Evolutionary conservation across 2,113 vertebrate species (phyloP), one percentile per base, ranked within the genome.

Genomic region (Sminthopsis crassicaudata): DNA sequence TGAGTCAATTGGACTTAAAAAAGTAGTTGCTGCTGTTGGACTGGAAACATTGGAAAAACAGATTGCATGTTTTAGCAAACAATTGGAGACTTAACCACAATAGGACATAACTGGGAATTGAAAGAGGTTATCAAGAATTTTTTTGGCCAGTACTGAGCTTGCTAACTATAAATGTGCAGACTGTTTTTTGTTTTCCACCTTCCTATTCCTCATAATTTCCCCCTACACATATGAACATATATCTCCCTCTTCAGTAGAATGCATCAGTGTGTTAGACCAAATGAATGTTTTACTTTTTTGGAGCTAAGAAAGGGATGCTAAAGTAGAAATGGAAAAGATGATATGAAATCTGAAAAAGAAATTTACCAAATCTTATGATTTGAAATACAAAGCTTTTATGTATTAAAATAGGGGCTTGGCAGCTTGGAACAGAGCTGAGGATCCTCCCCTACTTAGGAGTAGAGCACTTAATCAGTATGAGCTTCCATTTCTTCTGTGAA

Each of bases 61-160:
- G 91, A 96, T 60, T 91, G 14, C 2, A 0, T 94, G 94, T 96
- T 97, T 95, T 97, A 92, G 94, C 95, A 97, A 94, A 91, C 52
- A 97, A 36, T 60, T 89, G 27, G 92, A 91, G 90, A 53, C 76
- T 96, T 93, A 96, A 94, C 94, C 90, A n/a, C 27, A 51, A 8
- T 46, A 25, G 96, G 95, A 36, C 57, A 2, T 50, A 94, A 90
- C 67, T 0, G 46, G 51, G 54, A 52, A 4, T n/a, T 48, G 27
- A 46, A 60, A 22, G 3, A 8, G 46, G 16, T 12, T 11, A n/a
- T 76, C 36, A 76, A 76, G 67, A n/a, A 22, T 76, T 22, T n/a
- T 76, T 76, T n/a, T 19, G 14, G 16, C 67, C 14, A 76, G 57
- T 76, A n/a, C 36, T 19, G 36, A n/a, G 53, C 67, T 95, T 52